Evolutionary conservation across 2,888 invertebrate genomes (phyloP), one percentile per base, ranked within the genome.

Genomic region (Eristalinus aeneus): DNA sequence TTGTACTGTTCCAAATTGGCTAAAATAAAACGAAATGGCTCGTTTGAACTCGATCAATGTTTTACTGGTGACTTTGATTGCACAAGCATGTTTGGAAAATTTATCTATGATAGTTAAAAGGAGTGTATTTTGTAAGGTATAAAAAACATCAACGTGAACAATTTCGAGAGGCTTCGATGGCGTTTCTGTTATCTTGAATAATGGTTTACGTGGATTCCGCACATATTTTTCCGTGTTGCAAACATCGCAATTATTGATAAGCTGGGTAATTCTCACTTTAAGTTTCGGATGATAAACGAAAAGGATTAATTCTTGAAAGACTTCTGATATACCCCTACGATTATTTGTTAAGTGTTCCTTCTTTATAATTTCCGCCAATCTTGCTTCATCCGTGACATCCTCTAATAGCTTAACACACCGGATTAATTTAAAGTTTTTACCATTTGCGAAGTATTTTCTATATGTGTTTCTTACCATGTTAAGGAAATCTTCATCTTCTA

Each of bases 131-230:
- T n/a, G n/a, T n/a, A n/a, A n/a, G n/a, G n/a, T n/a, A n/a, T n/a
- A n/a, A n/a, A n/a, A n/a, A n/a, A n/a, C n/a, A n/a, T n/a, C n/a
- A n/a, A n/a, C n/a, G n/a, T n/a, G n/a, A n/a, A n/a, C n/a, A n/a
- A n/a, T n/a, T n/a, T n/a, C n/a, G n/a, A 67, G 71, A 5, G 77
- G 67, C 32, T 53, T 67, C 0, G 16, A 9, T 4, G 71, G 63
- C 0, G 71, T 77, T 69, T 69, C 69, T 3, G 71, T 77, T 2
- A 71, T 9, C 34, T 69, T 63, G 27, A 63, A 69, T 9, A 60
- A 16, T 4, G 67, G 54, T 1, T 31, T 67, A 4, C 31, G 67
- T 12, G 54, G 67, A 5, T n/a, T n/a, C n/a, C n/a, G n/a, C n/a
- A n/a, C n/a, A n/a, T 67, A 67, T 67, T 54, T 67, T 16, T 67